A percentile compares a stretch with the other conserved stretches of the same genome.
These are phyloP conservation scores for Tachyglossus aculeatus DNA, from an alignment of 2,797 vertebrate species.

Conservation along the genomic window DNA sequence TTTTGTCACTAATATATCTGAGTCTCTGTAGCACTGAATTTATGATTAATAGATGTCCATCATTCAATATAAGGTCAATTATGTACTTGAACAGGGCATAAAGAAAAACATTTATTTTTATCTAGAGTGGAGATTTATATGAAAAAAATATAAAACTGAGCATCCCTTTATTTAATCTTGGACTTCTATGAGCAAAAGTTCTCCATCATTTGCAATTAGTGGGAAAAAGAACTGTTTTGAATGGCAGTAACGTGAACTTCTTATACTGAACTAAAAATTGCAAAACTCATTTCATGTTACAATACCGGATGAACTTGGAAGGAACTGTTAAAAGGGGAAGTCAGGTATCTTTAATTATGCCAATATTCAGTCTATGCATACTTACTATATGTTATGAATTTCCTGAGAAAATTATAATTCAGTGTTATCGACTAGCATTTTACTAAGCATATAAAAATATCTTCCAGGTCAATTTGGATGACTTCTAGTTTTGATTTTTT, in stretches of 20 bases:
- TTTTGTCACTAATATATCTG: no score
- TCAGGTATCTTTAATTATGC: background rate
- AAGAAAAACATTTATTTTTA: background rate
- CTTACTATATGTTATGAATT: background rate
- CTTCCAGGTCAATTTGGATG: no score
- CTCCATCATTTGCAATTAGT: background rate
- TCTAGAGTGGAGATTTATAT: background rate
- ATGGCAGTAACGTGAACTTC: slow-evolving; percentile 6
- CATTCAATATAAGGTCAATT: background rate
- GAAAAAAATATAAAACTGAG: background rate
- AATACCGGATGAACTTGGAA: background rate
- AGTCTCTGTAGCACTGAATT: no score
- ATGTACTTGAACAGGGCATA: background rate
- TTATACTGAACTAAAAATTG: background rate
- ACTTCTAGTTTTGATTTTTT: no score
- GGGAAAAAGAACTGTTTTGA: background rate
- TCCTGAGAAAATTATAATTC: background rate
- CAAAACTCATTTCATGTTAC: background rate
- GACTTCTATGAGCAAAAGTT: background rate
- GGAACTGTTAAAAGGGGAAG: background rate
- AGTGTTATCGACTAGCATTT: no score
- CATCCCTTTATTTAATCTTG: background rate
- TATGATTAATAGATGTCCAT: background rate
- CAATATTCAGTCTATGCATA: background rate
- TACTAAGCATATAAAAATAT: no score